Evolutionary conservation across 2,888 invertebrate genomes (phyloP).

Genomic region (Morpho achilles): DNA sequence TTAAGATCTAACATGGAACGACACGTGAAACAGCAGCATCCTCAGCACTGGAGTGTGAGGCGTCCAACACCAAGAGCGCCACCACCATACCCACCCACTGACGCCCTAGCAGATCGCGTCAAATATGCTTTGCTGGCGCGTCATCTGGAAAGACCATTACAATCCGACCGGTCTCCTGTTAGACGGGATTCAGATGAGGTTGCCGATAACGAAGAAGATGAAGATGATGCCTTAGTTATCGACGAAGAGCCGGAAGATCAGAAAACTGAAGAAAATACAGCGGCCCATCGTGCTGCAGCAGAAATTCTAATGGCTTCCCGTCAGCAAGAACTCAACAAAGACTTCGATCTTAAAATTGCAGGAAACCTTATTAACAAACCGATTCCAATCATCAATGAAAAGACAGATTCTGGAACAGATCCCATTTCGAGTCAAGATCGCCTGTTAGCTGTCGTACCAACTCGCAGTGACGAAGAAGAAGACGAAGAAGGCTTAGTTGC

Average conservation of each 20-base stretch:
- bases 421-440: constrained; percentile 81
- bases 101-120: constrained; percentile 66
- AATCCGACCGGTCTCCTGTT: constrained; percentile 59
- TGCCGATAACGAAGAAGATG: constrained; percentile 82
- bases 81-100: constrained; percentile 57
- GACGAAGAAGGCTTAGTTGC: constrained; percentile 90
- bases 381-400: constrained; percentile 37
- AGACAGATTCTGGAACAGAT: constrained; percentile 67
- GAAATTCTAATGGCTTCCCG: constrained; percentile 77
- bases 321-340: constrained; percentile 68
- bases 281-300: constrained; percentile 78
- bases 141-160: constrained; percentile 83
- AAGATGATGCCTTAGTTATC: constrained; percentile 83
- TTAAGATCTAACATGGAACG: constrained; percentile 96
- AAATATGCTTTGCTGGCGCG: constrained; percentile 89
- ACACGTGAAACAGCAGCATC: constrained; percentile 96
- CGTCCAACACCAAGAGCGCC: constrained; percentile 76
- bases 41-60: constrained; percentile 91
- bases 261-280: constrained; percentile 56
- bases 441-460: constrained; percentile 83
- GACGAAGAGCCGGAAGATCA: constrained; percentile 79
- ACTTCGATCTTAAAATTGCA: constrained; percentile 75
- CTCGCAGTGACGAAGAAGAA: constrained; percentile 81
- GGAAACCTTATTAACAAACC: constrained; percentile 80
- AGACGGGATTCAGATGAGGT: constrained; percentile 77